phyloP scores from a whole-genome alignment of 2,797 vertebrate genomes.

The Halcyon smyrnensis region DNA sequence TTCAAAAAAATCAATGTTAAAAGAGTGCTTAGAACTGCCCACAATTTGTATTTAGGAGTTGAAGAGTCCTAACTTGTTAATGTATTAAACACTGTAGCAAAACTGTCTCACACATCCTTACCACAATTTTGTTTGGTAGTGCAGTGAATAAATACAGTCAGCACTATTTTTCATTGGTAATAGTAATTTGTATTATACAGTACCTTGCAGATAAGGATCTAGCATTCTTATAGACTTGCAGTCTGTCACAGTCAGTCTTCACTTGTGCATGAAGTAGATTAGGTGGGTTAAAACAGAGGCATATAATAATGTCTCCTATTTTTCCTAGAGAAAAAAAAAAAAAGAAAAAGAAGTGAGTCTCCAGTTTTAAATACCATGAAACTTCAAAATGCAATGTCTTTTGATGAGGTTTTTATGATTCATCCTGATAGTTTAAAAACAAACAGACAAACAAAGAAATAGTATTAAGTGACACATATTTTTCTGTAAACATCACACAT shows the following conservation, averaged over 20 bases:
- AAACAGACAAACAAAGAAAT: background rate
- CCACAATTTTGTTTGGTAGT: background rate
- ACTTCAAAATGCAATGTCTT: background rate
- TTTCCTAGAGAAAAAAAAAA: background rate
- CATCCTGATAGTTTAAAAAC: background rate
- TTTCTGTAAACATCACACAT: background rate
- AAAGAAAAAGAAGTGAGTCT: background rate
- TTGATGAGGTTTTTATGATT: background rate
- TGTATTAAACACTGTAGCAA: background rate
- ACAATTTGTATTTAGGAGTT: background rate
- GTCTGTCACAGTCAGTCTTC: background rate
- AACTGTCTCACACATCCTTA: background rate
- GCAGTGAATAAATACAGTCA: background rate
- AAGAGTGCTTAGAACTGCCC: background rate
- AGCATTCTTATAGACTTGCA: background rate
- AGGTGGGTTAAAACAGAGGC: background rate
- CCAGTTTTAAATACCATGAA: background rate
- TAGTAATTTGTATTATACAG: background rate
- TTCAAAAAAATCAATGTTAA: background rate
- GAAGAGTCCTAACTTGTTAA: background rate
- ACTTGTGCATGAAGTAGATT: background rate
- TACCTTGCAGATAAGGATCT: background rate
- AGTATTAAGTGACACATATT: background rate
- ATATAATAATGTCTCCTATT: background rate
- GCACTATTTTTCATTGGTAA: background rate